Base-by-base conservation (phyloP, 2,888 invertebrate genomes). In the Junonia oenone region DNA sequence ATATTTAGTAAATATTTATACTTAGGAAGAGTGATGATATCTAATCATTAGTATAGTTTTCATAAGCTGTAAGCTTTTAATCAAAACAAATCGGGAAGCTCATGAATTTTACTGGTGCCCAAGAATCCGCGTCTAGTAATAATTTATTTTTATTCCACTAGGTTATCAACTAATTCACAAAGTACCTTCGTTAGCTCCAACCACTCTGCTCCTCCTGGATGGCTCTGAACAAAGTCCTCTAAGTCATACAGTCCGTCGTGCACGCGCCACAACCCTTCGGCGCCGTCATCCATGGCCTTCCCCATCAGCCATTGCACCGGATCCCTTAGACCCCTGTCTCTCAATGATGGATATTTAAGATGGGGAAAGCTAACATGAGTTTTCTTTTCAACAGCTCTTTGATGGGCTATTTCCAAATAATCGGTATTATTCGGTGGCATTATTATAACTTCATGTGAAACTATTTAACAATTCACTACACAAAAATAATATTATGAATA, bases 141-240 rank as follows among this genome's bases (percentile, higher is more conserved):
- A n/a, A n/a, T n/a, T n/a, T n/a, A n/a, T n/a, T n/a, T n/a, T n/a
- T n/a, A n/a, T n/a, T n/a, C n/a, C n/a, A n/a, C n/a, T n/a, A n/a
- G n/a, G n/a, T n/a, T n/a, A n/a, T n/a, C n/a, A n/a, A n/a, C n/a
- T n/a, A n/a, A n/a, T n/a, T n/a, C n/a, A 15, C 1, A 9, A 19
- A 11, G 11, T 40, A 93, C 96, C 90, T 94, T 92, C 0, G 94
- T 93, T 45, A 94, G 81, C 31, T 84, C 81, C 49, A 96, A 71
- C 96, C 96, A 97, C 72, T 94, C 94, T 0, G 88, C 69, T 1
- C 98, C 97, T 31, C 98, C 97, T 0, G 98, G 99, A 90, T 99
- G 99, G 45, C 86, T 91, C 2, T 93, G 79, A 4, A 95, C 87
- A 76, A 97, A 99, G 15, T 92, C 91, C 0, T 93, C 93, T 19